A percentile compares a stretch with the other conserved stretches of the same genome.
Conservation (phyloP, 1,140 invertebrate genomes). For the Adelges cooleyi region DNA sequence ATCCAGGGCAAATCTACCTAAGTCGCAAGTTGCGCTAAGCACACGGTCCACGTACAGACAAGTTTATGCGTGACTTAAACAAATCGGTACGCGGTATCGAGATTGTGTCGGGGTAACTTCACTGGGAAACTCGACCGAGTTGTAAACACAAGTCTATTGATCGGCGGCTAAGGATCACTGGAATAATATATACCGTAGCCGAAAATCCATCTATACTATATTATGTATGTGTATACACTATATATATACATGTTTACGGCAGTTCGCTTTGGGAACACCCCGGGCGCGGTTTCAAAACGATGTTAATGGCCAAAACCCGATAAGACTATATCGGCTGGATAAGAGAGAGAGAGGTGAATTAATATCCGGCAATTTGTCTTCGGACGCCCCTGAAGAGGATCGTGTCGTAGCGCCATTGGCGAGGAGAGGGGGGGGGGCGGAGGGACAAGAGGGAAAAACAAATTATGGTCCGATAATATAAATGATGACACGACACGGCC, state of each 20-base stretch:
- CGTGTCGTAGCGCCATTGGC: neutral
- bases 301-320: conserved; percentile 16
- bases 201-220: conserved; percentile 12
- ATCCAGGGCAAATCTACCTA: no score
- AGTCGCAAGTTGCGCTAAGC: no score
- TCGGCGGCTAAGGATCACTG: neutral
- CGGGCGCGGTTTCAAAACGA: conserved; percentile 16
- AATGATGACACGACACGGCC: conserved; percentile 28
- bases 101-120: neutral
- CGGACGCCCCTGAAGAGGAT: neutral
- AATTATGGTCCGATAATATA: conserved; percentile 29
- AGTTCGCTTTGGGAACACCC: neutral
- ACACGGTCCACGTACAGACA: no score
- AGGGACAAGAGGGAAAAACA: neutral
- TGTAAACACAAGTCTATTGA: neutral
- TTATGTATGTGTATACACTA: no score
- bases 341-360: neutral
- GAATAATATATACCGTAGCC: neutral
- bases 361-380: conserved; percentile 25
- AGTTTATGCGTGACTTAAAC: no score
- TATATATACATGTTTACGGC: no score
- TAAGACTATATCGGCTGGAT: neutral
- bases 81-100: no score
- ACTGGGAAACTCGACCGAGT: neutral
- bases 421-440: neutral